These are phyloP conservation scores for Silurus lanzhouensis DNA, from an alignment of 2,797 vertebrate genomes.

Conservation along the genomic window DNA sequence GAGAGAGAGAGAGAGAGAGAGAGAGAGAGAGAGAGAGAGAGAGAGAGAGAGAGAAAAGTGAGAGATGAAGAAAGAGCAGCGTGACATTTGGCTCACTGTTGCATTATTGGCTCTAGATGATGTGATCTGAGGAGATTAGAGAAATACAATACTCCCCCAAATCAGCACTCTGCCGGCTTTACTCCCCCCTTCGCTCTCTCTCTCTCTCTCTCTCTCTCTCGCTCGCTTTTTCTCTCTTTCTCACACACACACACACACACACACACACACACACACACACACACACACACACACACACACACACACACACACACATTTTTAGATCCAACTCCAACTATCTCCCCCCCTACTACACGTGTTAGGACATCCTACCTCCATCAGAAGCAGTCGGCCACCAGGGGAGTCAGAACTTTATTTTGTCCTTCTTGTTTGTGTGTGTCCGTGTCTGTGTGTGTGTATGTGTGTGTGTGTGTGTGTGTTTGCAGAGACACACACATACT, in stretches of 20 bases:
- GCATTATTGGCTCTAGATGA: constrained; percentile 77
- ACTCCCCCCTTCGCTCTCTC: constrained; percentile 34
- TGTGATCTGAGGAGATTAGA: constrained; percentile 79
- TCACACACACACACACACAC: constrained; percentile 14
- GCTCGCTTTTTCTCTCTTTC: constrained; percentile 44
- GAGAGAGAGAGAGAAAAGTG: constrained; percentile 27
- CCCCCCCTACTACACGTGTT: constrained; percentile 17
- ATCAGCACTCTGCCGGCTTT: constrained; percentile 59
- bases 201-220: constrained; percentile 50
- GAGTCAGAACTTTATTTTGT: constrained; percentile 2
- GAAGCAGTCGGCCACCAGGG: constrained; percentile 8
- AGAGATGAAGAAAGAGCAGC: constrained; percentile 68
- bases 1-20: constrained; percentile 3
- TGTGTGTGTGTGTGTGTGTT: background rate
- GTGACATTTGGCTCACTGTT: constrained; percentile 73
- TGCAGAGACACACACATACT: background rate
- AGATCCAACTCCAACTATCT: background rate
- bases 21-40: constrained; percentile 1
- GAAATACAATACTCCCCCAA: constrained; percentile 75
- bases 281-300: constrained; percentile 15
- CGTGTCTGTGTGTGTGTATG: background rate
- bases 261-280: constrained; percentile 11
- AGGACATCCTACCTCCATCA: constrained; percentile 17
- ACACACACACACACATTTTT: constrained; percentile 5
- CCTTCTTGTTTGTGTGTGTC: background rate